Percentiles rank a stretch among this genome's conserved stretches.
Conservation (phyloP, 2,113 vertebrate genomes). For the Nerophis ophidion region DNA sequence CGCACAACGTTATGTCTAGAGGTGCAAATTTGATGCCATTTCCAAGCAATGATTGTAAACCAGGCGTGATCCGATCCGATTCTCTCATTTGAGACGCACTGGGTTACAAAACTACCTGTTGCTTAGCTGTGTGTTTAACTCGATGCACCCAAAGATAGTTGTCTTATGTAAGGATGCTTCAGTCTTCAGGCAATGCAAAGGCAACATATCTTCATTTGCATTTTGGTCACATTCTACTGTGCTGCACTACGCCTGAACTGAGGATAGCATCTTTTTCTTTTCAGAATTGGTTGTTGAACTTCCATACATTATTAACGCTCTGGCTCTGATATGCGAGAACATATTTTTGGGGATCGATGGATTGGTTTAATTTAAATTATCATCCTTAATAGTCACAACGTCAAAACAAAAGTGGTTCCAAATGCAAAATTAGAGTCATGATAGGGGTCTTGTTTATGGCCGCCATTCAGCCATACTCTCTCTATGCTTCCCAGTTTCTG, state of each 20-base stretch:
- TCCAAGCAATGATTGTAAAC: too few species aligned
- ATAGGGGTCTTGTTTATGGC: background rate
- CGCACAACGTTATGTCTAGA: too few species aligned
- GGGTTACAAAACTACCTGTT: too few species aligned
- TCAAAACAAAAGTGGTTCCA: background rate
- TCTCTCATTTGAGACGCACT: too few species aligned
- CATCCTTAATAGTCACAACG: background rate
- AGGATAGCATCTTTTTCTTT: background rate
- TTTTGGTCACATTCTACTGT: constrained; percentile 22
- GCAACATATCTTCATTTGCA: constrained; percentile 15
- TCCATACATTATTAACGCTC: too few species aligned
- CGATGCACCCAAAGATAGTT: constrained; percentile 22
- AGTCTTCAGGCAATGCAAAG: constrained; percentile 22
- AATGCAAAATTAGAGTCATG: background rate
- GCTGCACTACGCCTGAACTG: background rate
- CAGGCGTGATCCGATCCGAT: too few species aligned
- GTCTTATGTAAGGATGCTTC: constrained; percentile 34
- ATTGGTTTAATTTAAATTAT: background rate
- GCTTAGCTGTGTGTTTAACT: too few species aligned
- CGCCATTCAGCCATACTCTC: background rate
- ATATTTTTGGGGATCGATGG: too few species aligned
- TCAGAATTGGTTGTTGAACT: background rate
- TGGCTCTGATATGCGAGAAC: background rate
- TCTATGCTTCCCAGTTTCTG: constrained; percentile 3
- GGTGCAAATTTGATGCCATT: too few species aligned